Conservation (phyloP, 2,888 invertebrate species). For the Torymus auratus region DNA sequence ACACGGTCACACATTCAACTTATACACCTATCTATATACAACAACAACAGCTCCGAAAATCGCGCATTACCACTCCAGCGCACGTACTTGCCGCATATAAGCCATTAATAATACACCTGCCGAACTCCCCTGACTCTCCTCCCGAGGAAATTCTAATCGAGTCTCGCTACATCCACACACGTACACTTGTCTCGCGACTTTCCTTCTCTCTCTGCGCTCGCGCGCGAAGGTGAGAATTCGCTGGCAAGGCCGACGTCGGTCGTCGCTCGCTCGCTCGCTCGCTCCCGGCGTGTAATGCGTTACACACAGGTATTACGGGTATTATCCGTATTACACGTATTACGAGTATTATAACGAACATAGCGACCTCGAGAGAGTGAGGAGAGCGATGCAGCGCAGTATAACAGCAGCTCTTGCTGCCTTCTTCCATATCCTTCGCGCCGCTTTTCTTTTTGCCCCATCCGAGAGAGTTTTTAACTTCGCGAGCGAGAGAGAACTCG, state of each 20-base stretch:
- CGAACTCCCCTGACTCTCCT: not conserved
- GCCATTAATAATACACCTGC: not conserved
- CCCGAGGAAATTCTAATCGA: constrained; percentile 36
- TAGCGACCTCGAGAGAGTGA: constrained; percentile 72
- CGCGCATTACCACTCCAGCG: not conserved
- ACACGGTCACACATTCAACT: no score
- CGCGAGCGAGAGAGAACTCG: constrained; percentile 29
- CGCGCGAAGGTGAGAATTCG: constrained; percentile 59
- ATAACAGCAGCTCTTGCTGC: constrained; percentile 59
- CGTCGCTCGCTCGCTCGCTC: constrained; percentile 56
- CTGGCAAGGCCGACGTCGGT: constrained; percentile 61
- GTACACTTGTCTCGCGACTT: no score
- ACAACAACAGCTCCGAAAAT: no score
- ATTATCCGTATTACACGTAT: constrained; percentile 74
- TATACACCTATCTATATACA: no score
- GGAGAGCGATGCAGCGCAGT: constrained; percentile 36
- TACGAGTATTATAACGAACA: constrained; percentile 73
- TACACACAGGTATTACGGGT: constrained; percentile 73
- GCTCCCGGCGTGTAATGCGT: constrained; percentile 66
- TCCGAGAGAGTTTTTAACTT: constrained; percentile 45
- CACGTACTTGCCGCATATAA: not conserved
- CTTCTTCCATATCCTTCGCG: constrained; percentile 47
- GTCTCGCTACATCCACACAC: not conserved
- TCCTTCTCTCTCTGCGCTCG: not conserved
- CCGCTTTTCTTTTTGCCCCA: constrained; percentile 52